Evolutionary conservation across 1,140 invertebrate genomes (phyloP), one percentile per base, ranked within the genome.

Genomic region (Ceratoteleas bidentatus): DNA sequence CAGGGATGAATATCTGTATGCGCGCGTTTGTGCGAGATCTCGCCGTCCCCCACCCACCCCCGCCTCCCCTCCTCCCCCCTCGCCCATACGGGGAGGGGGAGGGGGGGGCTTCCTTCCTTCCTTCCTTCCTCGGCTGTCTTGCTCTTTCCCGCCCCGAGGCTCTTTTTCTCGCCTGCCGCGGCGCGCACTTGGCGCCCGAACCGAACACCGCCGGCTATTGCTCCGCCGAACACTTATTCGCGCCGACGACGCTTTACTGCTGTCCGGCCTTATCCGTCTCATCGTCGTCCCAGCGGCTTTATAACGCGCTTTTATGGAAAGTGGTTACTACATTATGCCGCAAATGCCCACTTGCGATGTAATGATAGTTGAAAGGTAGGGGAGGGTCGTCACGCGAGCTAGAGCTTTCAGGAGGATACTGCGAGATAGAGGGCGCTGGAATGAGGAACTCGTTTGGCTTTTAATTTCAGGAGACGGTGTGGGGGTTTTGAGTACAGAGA

Each of bases 1-100:
- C 85, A 84, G 88, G 86, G 85, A 88, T 88, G 88, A 88, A 88
- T 89, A 86, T 90, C 88, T 88, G 73, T 87, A 78, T 81, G 62
- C 84, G 83, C 85, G 83, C 79, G 77, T 69, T 81, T 57, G 83
- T 68, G 68, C 73, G 79, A 76, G 75, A 86, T 83, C 84, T 52
- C 52, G 47, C 50, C 45, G 62, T 68, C 53, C 68, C 49, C 10
- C 32, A 34, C 54, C 47, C 43, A 60, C 57, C 60, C 74, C 79
- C 49, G 34, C 7, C 52, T 4, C 13, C 52, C 38, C 52, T 38
- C 45, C 47, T 2, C 34, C 33, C 61, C 65, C 47, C 56, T 81
- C 69, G n/a, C n/a, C n/a, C n/a, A n/a, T n/a, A n/a, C n/a, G n/a
- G n/a, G n/a, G n/a, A n/a, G n/a, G n/a, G n/a, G n/a, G n/a, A n/a